Conservation (phyloP, 1,140 invertebrate genomes). For the Frieseomelitta varia region DNA sequence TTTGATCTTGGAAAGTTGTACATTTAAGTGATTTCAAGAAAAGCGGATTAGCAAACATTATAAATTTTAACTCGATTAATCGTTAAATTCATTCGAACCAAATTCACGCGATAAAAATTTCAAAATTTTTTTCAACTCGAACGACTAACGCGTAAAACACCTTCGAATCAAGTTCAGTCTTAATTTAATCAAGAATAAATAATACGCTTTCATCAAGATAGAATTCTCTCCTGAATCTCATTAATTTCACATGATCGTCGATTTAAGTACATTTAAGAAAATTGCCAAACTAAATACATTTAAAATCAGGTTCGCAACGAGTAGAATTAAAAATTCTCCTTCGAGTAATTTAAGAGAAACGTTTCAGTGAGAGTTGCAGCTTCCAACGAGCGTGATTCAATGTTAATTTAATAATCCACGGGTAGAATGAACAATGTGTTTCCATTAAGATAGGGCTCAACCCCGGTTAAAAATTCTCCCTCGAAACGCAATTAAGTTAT, state of each 20-base stretch:
- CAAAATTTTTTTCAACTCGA: too few relatives aligned
- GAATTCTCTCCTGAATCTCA: neutral
- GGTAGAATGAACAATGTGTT: neutral
- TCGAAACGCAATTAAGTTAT: slow-evolving; percentile 30
- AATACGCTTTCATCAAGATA: neutral
- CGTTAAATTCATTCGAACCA: too few relatives aligned
- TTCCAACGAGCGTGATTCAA: neutral
- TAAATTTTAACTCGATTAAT: too few relatives aligned
- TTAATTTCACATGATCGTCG: too few relatives aligned
- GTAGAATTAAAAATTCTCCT: too few relatives aligned
- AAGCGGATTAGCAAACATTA: too few relatives aligned
- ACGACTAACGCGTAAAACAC: neutral
- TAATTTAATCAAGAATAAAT: neutral
- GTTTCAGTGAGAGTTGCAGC: too few relatives aligned
- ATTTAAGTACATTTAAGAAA: too few relatives aligned
- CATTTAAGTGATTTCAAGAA: neutral
- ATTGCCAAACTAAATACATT: too few relatives aligned
- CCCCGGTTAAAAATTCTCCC: neutral
- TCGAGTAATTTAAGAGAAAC: too few relatives aligned
- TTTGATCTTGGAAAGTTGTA: neutral
- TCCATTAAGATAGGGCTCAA: slow-evolving; percentile 7
- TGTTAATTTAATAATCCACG: slow-evolving; percentile 1
- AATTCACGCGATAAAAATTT: too few relatives aligned
- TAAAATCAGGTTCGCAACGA: too few relatives aligned
- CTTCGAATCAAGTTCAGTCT: neutral